Evolutionary conservation across 2,797 vertebrate species (phyloP).

Genomic region (Neosalanx taihuensis): DNA sequence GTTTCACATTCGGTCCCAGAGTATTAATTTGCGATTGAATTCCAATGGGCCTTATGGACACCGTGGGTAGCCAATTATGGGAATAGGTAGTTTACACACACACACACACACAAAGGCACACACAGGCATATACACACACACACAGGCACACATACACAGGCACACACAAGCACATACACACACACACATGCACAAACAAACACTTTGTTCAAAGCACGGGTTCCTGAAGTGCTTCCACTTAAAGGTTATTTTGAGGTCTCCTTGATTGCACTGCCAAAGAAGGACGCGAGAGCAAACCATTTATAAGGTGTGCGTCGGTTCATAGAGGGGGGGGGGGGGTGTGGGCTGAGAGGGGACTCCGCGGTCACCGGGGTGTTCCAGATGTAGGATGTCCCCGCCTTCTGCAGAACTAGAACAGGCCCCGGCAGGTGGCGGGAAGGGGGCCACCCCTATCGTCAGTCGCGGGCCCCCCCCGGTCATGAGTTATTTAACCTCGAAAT

Average conservation of each 20-base stretch:
- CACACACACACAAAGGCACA: no score
- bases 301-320: background rate
- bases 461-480: constrained; percentile 13
- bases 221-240: background rate
- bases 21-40: no score
- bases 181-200: background rate
- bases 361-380: background rate
- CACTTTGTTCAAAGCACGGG: background rate
- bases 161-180: background rate
- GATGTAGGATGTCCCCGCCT: background rate
- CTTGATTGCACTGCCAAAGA: background rate
- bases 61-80: no score
- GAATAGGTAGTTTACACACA: no score
- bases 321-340: background rate
- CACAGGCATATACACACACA: background rate
- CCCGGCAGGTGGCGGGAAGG: background rate
- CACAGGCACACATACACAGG: background rate
- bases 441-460: background rate
- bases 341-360: background rate
- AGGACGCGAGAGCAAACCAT: background rate
- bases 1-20: no score
- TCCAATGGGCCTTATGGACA: no score
- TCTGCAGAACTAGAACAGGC: background rate
- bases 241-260: constrained; percentile 12
- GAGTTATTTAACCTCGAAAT: constrained; percentile 31